These are phyloP conservation scores for Eufriesea mexicana DNA, from an alignment of 1,140 invertebrate species.

Conservation along the genomic window DNA sequence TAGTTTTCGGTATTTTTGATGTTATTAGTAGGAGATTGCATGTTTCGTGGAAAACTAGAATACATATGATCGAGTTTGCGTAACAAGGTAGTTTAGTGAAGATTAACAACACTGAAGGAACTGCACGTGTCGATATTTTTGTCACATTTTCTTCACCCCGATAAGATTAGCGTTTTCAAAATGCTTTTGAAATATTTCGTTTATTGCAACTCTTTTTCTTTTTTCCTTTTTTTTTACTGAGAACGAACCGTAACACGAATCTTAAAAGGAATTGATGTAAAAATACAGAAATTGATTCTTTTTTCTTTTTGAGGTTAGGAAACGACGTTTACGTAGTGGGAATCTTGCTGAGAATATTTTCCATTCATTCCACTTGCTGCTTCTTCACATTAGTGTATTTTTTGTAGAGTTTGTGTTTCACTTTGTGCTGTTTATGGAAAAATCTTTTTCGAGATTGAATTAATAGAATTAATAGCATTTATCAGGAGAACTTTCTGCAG, in stretches of 20 bases:
- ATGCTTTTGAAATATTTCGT: neutral
- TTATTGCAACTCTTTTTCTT: neutral
- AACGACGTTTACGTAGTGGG: conserved; percentile 20
- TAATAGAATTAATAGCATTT: neutral
- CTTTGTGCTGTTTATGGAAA: neutral
- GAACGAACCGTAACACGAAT: neutral
- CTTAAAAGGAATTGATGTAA: neutral
- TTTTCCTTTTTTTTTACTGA: neutral
- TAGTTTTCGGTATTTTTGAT: neutral
- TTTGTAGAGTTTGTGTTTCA: conserved; percentile 13
- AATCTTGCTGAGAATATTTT: conserved; percentile 42
- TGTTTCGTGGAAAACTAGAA: conserved; percentile 13
- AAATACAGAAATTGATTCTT: neutral
- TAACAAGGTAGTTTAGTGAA: conserved; percentile 5
- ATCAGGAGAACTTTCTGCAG: conserved; percentile 49
- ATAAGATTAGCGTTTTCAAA: neutral
- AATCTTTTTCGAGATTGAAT: neutral
- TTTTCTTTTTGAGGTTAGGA: neutral
- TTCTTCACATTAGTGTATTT: conserved; percentile 39
- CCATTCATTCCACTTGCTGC: conserved; percentile 40
- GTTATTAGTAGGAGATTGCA: neutral
- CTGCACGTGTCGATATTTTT: conserved; percentile 12
- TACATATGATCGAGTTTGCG: neutral
- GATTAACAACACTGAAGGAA: conserved; percentile 18
- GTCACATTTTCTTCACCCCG: neutral